Base-by-base conservation (phyloP, 2,113 vertebrate genomes). In the Spea multiplicata region DNA sequence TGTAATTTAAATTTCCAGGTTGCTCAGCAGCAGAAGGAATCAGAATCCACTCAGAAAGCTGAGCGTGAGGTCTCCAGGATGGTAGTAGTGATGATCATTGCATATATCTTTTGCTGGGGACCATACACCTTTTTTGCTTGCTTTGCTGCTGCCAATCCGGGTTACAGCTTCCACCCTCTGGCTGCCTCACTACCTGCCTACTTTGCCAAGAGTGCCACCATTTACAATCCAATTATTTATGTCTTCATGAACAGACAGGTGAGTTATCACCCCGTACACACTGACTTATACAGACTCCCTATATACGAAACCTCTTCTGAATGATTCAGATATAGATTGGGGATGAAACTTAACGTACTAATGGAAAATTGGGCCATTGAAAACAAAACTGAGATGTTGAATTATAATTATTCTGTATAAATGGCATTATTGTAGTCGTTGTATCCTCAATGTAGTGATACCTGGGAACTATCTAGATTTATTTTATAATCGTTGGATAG, bases 201-300 rank as follows among this genome's bases (percentile, higher is more conserved):
- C 88, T 96, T 96, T 85, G 94, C 95, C 82, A 96, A 97, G 89
- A 94, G 94, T 83, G 94, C 94, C 86, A 96, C 95, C 73, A 95
- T 96, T 86, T 96, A 95, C 86, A 95, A 96, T 84, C 94, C 94
- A 8, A 4, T 96, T 64, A 96, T 96, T 82, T 96, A 96, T 49
- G 94, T 95, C 82, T 95, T 96, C 85, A 95, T 96, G 94, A 96
- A 97, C 89, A 84, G 93, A 80, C 95, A 97, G 94, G 95, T 96
- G 73, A 0, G 4, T 9, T 10, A 0, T 12, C 55, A 52, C 50
- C 6, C 9, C 6, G 3, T 12, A 59, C 12, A 59, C 6, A 59
- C 50, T 53, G 50, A 53, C 10, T 53, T 53, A 53, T 30, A 30
- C 30, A 30, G 30, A 30, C 30, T 30, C 30, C 30, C 30, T 30